Conservation (phyloP, 2,888 invertebrate species). For the Chrysolina haemoptera region DNA sequence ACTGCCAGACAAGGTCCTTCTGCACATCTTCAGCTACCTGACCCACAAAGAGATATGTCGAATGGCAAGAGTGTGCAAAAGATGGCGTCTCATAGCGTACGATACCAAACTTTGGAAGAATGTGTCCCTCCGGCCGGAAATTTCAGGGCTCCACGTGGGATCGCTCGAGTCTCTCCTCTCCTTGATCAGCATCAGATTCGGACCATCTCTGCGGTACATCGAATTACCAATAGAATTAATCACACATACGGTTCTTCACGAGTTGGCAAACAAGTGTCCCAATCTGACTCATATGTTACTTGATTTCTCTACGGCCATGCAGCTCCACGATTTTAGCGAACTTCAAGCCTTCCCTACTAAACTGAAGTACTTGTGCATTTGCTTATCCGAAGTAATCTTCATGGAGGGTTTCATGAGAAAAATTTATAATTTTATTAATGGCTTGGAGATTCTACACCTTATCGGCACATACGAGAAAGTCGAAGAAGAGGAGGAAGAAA, state of each 20-base stretch:
- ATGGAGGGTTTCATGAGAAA: constrained; percentile 99
- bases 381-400: constrained; percentile 98
- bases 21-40: constrained; percentile 95
- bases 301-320: constrained; percentile 99
- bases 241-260: constrained; percentile 96
- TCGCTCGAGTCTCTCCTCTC: constrained; percentile 90
- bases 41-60: constrained; percentile 94
- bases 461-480: constrained; percentile 98
- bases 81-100: constrained; percentile 97
- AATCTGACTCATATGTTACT: constrained; percentile 96
- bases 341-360: constrained; percentile 99
- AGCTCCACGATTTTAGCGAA: constrained; percentile 95
- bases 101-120: constrained; percentile 96
- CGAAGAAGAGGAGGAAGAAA: constrained; percentile 99
- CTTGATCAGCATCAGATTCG: constrained; percentile 87
- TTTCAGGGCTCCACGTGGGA: constrained; percentile 93
- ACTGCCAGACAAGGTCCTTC: constrained; percentile 95
- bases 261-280: constrained; percentile 95
- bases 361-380: constrained; percentile 87
- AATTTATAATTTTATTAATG: constrained; percentile 99
- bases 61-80: constrained; percentile 94
- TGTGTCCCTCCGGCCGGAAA: constrained; percentile 96
- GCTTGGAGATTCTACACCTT: constrained; percentile 95
- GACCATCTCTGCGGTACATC: constrained; percentile 89
- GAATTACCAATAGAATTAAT: constrained; percentile 97